Base-by-base conservation (phyloP, 2,797 vertebrate genomes). In the Cheirogaleus major region DNA sequence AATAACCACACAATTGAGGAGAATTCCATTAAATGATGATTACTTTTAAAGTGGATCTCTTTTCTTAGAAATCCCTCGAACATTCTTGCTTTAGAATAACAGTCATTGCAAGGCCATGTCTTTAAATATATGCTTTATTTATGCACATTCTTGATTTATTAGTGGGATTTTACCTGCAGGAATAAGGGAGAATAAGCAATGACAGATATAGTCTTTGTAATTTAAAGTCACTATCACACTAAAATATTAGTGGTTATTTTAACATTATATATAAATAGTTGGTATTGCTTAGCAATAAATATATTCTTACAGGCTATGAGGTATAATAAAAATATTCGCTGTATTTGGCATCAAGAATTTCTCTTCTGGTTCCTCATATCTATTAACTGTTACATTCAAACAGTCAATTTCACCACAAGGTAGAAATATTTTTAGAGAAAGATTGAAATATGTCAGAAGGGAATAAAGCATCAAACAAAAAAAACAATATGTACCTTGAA, bases 21-120 rank as follows among this genome's bases (percentile, higher is more conserved):
- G 55, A 82, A 93, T 80, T 86, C 43, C 57, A 93, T 81, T 87
- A 82, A 91, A 35, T 82, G 76, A 93, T 87, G 57, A 93, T 17
- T 67, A 11, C 61, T 95, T 95, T 85, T 48, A 80, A 57, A 95
- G 52, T 84, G 35, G 27, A 1, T 38, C 22, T 84, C 41, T 95
- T 61, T 83, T 91, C n/a, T 88, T 89, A 88, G 43, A 63, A 94
- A 85, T 89, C 11, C 5, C 7, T 67, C 69, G 50, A 73, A 63
- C 38, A 81, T 80, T 96, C 91, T 85, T 96, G 17, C 48, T 89
- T 94, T 75, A 91, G 52, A 89, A 61, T 87, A 73, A 75, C 0
- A 52, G 27, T 75, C 27, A 81, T 86, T 95, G 23, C 3, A 75
- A 88, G 32, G 3, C 13, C 3, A 4, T 45, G 50, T 13, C 45